phyloP scores from a whole-genome alignment of 2,113 vertebrate genomes.

The Alaudala cheleensis region DNA sequence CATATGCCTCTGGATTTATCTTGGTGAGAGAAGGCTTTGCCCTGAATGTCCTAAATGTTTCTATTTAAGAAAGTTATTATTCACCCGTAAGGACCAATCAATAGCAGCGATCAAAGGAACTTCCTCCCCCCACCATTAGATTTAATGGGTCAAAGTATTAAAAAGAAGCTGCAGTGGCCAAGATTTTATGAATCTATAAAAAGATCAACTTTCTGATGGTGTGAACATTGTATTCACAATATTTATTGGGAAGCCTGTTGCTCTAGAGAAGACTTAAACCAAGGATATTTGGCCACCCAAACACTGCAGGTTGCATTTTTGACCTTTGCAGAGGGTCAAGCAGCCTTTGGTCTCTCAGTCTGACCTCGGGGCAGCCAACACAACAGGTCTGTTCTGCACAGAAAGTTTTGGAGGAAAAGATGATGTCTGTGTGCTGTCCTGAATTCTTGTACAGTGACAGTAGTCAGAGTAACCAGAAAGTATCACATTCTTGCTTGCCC shows the following conservation, averaged over 20 bases:
- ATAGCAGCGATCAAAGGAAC: slow-evolving; percentile 45
- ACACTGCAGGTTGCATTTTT: neutral
- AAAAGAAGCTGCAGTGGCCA: neutral
- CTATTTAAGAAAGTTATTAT: slow-evolving; percentile 21
- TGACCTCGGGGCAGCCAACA: neutral
- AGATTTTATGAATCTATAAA: neutral
- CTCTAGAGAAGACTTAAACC: neutral
- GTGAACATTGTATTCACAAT: neutral
- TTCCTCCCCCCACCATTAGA: neutral
- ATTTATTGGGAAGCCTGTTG: neutral
- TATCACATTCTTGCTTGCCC: neutral
- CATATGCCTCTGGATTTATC: neutral
- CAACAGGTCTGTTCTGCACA: neutral
- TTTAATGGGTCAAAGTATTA: neutral
- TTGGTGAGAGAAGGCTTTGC: neutral
- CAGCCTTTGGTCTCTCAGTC: neutral
- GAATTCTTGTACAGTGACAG: neutral
- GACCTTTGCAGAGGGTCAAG: neutral
- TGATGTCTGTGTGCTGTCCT: neutral
- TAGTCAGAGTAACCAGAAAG: neutral
- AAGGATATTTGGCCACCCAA: neutral
- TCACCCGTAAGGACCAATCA: slow-evolving; percentile 42
- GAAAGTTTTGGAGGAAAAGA: neutral
- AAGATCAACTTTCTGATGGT: neutral
- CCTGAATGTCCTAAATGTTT: neutral